Conservation (phyloP, 2,888 invertebrate genomes). For the Unio pictorum region DNA sequence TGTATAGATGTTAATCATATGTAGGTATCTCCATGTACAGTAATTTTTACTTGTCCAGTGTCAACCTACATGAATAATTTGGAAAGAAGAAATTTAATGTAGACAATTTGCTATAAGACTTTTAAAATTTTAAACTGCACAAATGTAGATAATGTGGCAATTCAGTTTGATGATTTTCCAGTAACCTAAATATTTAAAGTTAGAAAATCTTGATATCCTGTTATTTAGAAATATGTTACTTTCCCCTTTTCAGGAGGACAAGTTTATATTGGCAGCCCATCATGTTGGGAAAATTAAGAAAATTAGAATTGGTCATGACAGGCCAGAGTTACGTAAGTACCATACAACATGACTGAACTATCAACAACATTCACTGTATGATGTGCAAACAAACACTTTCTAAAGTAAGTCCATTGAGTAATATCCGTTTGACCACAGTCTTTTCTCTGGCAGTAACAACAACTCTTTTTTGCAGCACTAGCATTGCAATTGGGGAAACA, state of each 20-base stretch:
- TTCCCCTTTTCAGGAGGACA: conserved; percentile 60
- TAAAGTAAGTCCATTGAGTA: no score
- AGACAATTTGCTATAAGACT: no score
- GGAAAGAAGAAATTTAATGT: no score
- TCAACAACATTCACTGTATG: background rate
- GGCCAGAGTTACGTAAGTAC: conserved; percentile 63
- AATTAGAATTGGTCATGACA: conserved; percentile 68
- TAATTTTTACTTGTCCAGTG: no score
- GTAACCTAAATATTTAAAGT: background rate
- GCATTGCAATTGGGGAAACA: background rate
- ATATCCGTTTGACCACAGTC: no score
- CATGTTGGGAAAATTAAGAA: conserved; percentile 65
- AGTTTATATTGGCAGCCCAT: conserved; percentile 59
- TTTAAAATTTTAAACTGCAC: background rate
- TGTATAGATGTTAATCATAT: no score
- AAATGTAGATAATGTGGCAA: background rate
- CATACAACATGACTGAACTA: background rate
- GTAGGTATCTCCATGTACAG: no score
- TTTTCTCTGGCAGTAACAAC: no score
- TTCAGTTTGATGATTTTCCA: background rate
- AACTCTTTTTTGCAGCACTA: no score
- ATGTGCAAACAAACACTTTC: no score
- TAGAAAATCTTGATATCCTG: no score
- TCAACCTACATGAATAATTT: no score
- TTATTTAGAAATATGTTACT: background rate